A percentile compares a stretch with the other conserved stretches of the same genome.
These are phyloP conservation scores for Cassiopea andromeda DNA, from an alignment of 30 jellyfish, hydroid and myxozoan genomes.

Conservation along the genomic window DNA sequence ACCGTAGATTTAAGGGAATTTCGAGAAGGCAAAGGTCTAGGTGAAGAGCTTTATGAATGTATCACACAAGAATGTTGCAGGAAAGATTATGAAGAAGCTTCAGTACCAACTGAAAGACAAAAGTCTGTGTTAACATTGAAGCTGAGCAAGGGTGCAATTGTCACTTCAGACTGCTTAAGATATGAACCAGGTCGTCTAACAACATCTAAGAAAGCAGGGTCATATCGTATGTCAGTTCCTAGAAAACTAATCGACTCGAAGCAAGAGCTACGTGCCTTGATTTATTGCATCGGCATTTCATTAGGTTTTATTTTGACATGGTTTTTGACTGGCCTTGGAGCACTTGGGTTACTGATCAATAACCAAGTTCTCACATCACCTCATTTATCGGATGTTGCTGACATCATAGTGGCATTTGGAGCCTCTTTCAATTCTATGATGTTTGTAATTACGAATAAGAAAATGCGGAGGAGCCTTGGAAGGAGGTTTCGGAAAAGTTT, in stretches of 20 bases:
- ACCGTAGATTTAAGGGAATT: too few species aligned
- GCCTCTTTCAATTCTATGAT: conserved; percentile 24
- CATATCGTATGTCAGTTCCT: too few species aligned
- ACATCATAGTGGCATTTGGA: conserved; percentile 22
- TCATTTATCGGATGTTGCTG: conserved; percentile 21
- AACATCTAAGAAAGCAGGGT: too few species aligned
- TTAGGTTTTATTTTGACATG: conserved; percentile 33
- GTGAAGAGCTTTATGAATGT: too few species aligned
- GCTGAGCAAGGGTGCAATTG: too few species aligned
- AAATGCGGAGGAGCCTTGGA: conserved; percentile 9
- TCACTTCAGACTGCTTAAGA: too few species aligned
- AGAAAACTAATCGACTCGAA: background rate
- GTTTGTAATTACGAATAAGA: conserved; percentile 20
- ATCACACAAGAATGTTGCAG: too few species aligned
- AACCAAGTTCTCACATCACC: conserved; percentile 9
- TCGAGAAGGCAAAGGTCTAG: too few species aligned
- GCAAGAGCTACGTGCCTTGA: conserved; percentile 15
- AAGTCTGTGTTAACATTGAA: too few species aligned
- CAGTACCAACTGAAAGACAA: too few species aligned
- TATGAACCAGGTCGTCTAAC: too few species aligned
- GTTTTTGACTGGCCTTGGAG: conserved; percentile 30
- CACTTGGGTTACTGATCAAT: conserved; percentile 29
- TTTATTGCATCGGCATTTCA: conserved; percentile 24
- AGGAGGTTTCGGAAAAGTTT: background rate
- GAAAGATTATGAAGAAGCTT: too few species aligned